Conservation (phyloP, 2,888 invertebrate genomes). For the Pterostichus madidus region DNA sequence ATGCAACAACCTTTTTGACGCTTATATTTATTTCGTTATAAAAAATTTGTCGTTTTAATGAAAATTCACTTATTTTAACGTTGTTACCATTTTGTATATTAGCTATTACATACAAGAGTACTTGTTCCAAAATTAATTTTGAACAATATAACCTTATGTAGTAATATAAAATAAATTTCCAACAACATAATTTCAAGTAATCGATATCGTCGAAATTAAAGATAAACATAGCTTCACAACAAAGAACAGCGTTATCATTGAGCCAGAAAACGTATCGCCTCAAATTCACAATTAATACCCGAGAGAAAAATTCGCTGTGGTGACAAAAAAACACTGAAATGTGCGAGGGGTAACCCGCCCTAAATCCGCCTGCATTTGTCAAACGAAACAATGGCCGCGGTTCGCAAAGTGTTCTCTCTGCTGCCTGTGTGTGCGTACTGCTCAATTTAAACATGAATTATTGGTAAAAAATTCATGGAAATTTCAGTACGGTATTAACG, state of each 20-base stretch:
- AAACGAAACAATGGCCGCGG: conserved; percentile 13
- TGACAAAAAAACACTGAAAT: conserved; percentile 39
- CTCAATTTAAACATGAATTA: conserved; percentile 47
- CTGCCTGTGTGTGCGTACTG: not conserved
- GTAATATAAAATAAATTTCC: too few relatives aligned
- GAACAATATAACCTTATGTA: too few relatives aligned
- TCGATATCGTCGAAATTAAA: conserved; percentile 10
- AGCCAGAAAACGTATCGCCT: conserved; percentile 29
- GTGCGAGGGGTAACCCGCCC: not conserved
- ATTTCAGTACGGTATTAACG: conserved; percentile 16
- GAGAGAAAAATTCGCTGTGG: conserved; percentile 11
- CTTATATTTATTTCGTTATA: too few relatives aligned
- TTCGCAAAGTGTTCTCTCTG: not conserved
- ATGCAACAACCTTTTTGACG: too few relatives aligned
- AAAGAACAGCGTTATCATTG: not conserved
- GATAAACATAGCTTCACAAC: not conserved
- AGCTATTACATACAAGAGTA: too few relatives aligned
- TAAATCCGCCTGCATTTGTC: conserved; percentile 49
- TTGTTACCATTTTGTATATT: too few relatives aligned
- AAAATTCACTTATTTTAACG: too few relatives aligned
- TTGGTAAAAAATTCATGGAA: conserved; percentile 42
- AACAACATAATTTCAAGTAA: not conserved
- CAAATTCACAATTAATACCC: conserved; percentile 34
- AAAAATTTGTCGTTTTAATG: too few relatives aligned
- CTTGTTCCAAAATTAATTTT: too few relatives aligned